These are phyloP conservation scores for Pipistrellus pygmaeus DNA, from an alignment of 2,797 vertebrate species.

Conservation along the genomic window DNA sequence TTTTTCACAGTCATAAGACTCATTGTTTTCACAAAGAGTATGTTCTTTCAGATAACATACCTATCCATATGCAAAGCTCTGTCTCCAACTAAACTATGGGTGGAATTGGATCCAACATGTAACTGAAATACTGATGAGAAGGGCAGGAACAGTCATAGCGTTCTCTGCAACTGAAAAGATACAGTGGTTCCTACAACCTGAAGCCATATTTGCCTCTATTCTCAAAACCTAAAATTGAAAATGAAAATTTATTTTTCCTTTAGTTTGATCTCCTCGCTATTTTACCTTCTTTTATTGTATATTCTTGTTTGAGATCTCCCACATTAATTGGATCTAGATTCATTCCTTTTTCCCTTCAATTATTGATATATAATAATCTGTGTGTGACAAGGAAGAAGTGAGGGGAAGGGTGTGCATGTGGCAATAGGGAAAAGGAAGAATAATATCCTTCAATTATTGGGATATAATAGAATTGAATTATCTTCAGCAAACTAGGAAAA, in stretches of 20 bases:
- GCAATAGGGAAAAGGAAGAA: no score
- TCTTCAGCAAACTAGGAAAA: not conserved
- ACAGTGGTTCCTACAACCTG: not conserved
- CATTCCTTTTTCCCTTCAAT: not conserved
- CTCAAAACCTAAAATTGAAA: conserved; percentile 23
- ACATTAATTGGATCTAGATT: not conserved
- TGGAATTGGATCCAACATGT: not conserved
- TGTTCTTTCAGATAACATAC: conserved; percentile 6
- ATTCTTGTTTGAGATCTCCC: not conserved
- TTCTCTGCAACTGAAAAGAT: not conserved
- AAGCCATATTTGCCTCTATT: not conserved
- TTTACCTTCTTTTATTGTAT: not conserved
- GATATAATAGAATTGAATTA: not conserved
- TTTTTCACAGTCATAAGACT: not conserved
- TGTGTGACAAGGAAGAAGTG: no score
- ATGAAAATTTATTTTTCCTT: conserved; percentile 47
- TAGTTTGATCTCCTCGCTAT: not conserved
- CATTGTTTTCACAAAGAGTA: not conserved
- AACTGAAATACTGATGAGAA: not conserved
- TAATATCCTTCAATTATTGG: no score
- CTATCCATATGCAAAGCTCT: not conserved
- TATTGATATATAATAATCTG: not conserved
- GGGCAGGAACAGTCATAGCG: no score
- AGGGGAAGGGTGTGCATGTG: no score
- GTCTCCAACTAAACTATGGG: not conserved